Evolutionary conservation across 1,140 invertebrate species (phyloP).

Genomic region (Anastatus disparis): DNA sequence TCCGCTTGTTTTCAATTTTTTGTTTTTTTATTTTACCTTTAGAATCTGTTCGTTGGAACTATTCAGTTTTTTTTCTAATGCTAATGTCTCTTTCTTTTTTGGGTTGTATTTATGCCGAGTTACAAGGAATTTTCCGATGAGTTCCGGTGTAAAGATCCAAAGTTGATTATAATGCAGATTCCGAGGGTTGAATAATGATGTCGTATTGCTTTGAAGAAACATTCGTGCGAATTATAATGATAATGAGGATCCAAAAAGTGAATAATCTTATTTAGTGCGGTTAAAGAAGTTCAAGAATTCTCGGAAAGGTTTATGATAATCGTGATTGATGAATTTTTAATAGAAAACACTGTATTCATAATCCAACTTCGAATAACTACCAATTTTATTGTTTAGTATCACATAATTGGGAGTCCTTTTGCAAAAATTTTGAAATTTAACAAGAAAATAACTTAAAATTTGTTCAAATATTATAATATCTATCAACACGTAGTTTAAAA

Average conservation of each 20-base stretch:
- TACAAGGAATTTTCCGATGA: background rate
- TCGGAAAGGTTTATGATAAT: background rate
- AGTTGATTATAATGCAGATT: background rate
- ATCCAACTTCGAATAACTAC: no score
- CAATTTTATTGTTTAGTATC: no score
- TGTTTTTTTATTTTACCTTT: background rate
- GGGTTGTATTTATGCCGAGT: no score
- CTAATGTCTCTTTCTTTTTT: background rate
- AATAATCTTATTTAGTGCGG: background rate
- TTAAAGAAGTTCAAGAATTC: background rate
- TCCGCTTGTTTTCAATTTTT: background rate
- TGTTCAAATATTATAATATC: no score
- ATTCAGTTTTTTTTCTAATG: conserved; percentile 9
- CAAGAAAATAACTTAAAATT: no score
- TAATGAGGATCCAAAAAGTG: no score
- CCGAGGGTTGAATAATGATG: background rate
- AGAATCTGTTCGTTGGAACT: background rate
- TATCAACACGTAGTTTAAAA: no score
- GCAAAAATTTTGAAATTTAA: no score
- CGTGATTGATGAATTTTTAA: background rate
- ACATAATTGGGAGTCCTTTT: no score
- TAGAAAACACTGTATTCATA: no score
- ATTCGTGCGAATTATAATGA: conserved; percentile 1
- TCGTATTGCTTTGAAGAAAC: background rate
- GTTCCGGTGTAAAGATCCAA: no score